phyloP scores from a whole-genome alignment of 1,140 invertebrate species.

The Euborellia annulipes region DNA sequence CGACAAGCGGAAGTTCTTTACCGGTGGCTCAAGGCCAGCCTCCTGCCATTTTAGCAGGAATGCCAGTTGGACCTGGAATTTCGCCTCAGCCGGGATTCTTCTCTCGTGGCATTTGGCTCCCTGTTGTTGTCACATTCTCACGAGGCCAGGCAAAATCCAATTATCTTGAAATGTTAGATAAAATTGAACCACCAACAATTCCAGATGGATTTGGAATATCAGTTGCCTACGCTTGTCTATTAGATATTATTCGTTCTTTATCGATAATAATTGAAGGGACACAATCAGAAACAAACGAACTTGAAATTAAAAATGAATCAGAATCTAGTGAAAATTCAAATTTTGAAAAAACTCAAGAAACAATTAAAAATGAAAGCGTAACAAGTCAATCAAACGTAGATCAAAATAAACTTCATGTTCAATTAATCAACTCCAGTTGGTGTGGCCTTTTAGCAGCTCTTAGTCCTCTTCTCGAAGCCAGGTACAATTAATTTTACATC shows the following conservation, averaged over 20 bases:
- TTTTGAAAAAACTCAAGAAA: slow-evolving; percentile 18
- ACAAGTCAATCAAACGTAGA: slow-evolving; percentile 32
- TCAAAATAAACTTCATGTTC: slow-evolving; percentile 41
- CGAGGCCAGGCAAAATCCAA: slow-evolving; percentile 70
- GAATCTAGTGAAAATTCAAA: slow-evolving; percentile 7
- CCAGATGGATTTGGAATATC: slow-evolving; percentile 93
- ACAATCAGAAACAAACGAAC: slow-evolving; percentile 26
- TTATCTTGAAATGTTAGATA: slow-evolving; percentile 88
- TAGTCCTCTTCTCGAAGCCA: slow-evolving; percentile 82
- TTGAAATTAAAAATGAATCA: slow-evolving; percentile 15
- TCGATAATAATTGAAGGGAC: slow-evolving; percentile 46
- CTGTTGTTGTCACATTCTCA: slow-evolving; percentile 68
- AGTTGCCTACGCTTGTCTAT: slow-evolving; percentile 77
- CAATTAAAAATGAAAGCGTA: slow-evolving; percentile 17
- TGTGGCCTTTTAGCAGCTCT: slow-evolving; percentile 82
- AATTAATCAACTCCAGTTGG: slow-evolving; percentile 90
- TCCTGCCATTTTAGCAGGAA: slow-evolving; percentile 44
- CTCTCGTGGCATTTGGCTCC: slow-evolving; percentile 81
- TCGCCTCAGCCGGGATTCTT: slow-evolving; percentile 84
- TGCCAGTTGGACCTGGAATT: slow-evolving; percentile 57
- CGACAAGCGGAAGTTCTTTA: slow-evolving; percentile 23
- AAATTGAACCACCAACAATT: slow-evolving; percentile 79
- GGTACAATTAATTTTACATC: slow-evolving; percentile 26
- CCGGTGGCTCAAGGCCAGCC: slow-evolving; percentile 42
- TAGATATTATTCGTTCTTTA: slow-evolving; percentile 75